These are phyloP conservation scores for Phasia obesa DNA, from an alignment of 2,888 invertebrate genomes.

Conservation along the genomic window DNA sequence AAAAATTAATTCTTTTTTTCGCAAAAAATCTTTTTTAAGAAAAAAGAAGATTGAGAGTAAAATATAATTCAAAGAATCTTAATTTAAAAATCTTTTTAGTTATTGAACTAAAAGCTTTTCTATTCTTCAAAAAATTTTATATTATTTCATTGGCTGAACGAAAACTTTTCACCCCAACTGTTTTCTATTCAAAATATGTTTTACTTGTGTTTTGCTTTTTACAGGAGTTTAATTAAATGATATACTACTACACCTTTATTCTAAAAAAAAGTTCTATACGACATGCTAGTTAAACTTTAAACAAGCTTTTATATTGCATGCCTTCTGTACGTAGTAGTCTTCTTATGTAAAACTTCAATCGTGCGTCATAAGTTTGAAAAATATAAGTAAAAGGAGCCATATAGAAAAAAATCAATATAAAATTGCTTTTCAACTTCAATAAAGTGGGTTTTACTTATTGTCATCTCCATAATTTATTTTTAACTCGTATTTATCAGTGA, in stretches of 20 bases:
- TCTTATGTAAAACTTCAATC: conserved; percentile 32
- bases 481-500: not conserved
- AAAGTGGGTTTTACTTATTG: conserved; percentile 6
- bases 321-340: not conserved
- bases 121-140: too few species aligned
- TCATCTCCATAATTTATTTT: not conserved
- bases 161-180: not conserved
- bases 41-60: too few species aligned
- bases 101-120: too few species aligned
- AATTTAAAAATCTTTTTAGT: too few species aligned
- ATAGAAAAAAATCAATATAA: conserved; percentile 12
- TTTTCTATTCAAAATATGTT: not conserved
- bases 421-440: conserved; percentile 35
- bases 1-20: too few species aligned
- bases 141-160: not conserved
- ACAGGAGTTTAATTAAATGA: conserved; percentile 57
- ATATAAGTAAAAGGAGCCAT: not conserved
- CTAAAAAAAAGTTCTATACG: not conserved
- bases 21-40: too few species aligned
- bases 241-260: not conserved
- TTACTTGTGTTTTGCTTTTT: not conserved
- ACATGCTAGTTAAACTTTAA: not conserved
- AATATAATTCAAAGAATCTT: too few species aligned
- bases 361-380: conserved; percentile 40
- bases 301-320: conserved; percentile 21